A percentile compares a stretch with the other conserved stretches of the same genome.
These are phyloP conservation scores for Ceratina calcarata DNA, from an alignment of 1,140 invertebrate species.

Conservation along the genomic window DNA sequence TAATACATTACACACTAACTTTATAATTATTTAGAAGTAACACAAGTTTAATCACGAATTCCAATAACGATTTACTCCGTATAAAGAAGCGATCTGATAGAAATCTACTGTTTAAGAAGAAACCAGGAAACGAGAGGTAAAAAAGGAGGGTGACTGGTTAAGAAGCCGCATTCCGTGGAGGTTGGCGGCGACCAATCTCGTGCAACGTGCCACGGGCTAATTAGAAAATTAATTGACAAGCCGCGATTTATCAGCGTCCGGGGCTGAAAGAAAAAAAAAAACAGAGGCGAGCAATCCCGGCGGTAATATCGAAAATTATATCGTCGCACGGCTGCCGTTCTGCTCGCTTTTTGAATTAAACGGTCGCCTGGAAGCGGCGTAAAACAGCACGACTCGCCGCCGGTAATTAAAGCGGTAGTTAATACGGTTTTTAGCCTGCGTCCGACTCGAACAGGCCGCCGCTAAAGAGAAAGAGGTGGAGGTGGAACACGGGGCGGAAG, in stretches of 20 bases:
- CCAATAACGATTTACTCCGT: no score
- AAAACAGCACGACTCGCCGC: conserved; percentile 48
- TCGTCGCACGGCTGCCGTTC: not conserved
- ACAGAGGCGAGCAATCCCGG: conserved; percentile 15
- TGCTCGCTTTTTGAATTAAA: conserved; percentile 49
- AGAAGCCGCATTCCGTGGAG: conserved; percentile 34
- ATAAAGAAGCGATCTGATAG: no score
- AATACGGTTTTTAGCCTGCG: conserved; percentile 54
- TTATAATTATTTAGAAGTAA: not conserved
- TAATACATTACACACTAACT: no score
- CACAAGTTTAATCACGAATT: not conserved
- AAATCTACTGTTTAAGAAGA: not conserved
- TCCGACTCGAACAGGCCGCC: not conserved
- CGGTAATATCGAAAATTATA: conserved; percentile 56
- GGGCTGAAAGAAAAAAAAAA: not conserved
- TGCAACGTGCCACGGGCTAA: conserved; percentile 47
- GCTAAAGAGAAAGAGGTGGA: not conserved
- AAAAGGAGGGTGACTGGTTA: not conserved
- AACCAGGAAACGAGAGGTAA: not conserved
- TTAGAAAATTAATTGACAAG: conserved; percentile 64
- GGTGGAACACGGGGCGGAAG: not conserved
- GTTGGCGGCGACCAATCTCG: conserved; percentile 11
- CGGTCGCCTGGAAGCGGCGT: conserved; percentile 18
- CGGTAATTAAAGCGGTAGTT: conserved; percentile 57
- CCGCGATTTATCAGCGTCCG: conserved; percentile 52